Percentiles rank a stretch among this genome's conserved stretches.
phyloP scores from a whole-genome alignment of 2,113 vertebrate species.

The Rhombomys opimus region DNA sequence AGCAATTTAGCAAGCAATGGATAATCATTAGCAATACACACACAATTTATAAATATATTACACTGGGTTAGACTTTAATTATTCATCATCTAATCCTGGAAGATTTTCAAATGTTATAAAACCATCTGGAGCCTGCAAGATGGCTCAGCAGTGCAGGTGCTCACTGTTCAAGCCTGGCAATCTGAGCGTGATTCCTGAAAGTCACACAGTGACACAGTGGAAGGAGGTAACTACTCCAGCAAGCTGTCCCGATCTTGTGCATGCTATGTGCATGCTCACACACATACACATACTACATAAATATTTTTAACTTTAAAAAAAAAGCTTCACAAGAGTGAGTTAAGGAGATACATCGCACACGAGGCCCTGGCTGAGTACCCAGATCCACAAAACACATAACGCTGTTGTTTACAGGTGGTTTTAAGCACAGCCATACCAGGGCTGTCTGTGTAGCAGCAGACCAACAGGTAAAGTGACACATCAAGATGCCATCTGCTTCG shows the following conservation, averaged over 20 bases:
- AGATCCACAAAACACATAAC: background rate
- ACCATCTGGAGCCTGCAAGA: background rate
- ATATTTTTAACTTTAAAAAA: background rate
- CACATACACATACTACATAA: background rate
- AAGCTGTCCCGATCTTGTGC: background rate
- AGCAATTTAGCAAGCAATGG: constrained; percentile 46
- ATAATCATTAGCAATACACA: background rate
- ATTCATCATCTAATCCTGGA: background rate
- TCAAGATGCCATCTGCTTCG: background rate
- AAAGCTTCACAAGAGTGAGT: background rate
- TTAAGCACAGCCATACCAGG: background rate
- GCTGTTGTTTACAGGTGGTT: background rate
- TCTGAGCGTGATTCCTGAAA: too few relatives aligned
- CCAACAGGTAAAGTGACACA: background rate
- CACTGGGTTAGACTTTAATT: constrained; percentile 19
- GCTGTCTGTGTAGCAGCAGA: background rate
- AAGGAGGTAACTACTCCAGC: background rate
- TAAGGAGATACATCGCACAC: background rate
- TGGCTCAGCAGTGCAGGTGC: background rate
- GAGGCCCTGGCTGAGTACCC: background rate
- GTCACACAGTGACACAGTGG: background rate
- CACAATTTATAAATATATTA: background rate
- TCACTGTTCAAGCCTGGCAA: background rate
- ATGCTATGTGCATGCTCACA: background rate
- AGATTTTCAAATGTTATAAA: constrained; percentile 30